A percentile compares a stretch with the other conserved stretches of the same genome.
Evolutionary conservation across 2,888 invertebrate species (phyloP).

Genomic region (Meteorus colon): DNA sequence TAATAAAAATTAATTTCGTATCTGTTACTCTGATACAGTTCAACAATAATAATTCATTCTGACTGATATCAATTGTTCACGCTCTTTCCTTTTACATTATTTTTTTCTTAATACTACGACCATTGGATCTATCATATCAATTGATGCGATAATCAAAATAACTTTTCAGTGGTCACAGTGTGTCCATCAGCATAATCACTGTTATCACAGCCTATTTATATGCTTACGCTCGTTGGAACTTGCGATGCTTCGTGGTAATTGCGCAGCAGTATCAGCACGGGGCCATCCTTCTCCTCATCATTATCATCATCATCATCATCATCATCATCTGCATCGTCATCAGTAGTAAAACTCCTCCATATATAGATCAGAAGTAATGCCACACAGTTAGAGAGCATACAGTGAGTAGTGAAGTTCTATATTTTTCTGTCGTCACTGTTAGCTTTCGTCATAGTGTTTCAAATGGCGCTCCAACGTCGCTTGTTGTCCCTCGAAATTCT

Average conservation of each 20-base stretch:
- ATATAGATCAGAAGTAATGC: slow-evolving; percentile 48
- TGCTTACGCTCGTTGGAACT: slow-evolving; percentile 52
- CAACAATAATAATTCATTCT: no score
- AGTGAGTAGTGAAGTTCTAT: slow-evolving; percentile 51
- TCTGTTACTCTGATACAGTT: no score
- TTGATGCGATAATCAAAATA: slow-evolving; percentile 45
- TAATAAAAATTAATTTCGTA: no score
- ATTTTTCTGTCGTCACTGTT: slow-evolving; percentile 9
- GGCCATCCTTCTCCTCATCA: slow-evolving; percentile 40
- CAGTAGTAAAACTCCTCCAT: slow-evolving; percentile 43
- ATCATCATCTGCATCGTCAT: slow-evolving; percentile 19
- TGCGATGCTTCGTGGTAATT: slow-evolving; percentile 57
- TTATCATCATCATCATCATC: slow-evolving; percentile 19
- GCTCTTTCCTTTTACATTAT: not conserved
- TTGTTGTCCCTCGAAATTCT: not conserved
- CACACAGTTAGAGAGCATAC: slow-evolving; percentile 56
- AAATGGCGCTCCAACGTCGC: slow-evolving; percentile 3
- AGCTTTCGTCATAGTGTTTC: slow-evolving; percentile 3
- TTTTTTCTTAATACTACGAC: not conserved
- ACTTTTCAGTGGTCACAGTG: slow-evolving; percentile 41
- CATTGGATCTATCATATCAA: slow-evolving; percentile 31
- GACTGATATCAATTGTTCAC: not conserved
- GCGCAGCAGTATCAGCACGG: slow-evolving; percentile 55
- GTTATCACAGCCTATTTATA: slow-evolving; percentile 63
- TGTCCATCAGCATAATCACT: slow-evolving; percentile 60